phyloP scores from a whole-genome alignment of 2,888 invertebrate genomes.

The Sphecodes monilicornis region DNA sequence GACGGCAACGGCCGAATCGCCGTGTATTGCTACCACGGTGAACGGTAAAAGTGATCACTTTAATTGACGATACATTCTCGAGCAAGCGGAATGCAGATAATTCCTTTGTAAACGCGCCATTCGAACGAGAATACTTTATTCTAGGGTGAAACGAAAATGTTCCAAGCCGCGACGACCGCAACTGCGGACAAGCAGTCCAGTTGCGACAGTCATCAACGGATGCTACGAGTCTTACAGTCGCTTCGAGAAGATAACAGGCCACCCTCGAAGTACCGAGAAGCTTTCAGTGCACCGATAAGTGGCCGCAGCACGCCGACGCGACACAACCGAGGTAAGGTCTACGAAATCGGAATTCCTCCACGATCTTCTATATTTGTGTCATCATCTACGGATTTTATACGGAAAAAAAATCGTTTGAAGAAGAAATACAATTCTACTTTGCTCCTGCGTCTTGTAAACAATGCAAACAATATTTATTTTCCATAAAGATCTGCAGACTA shows the following conservation, averaged over 20 bases:
- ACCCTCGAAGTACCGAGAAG: conserved; percentile 65
- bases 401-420: no score
- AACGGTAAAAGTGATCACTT: background rate
- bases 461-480: no score
- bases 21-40: background rate
- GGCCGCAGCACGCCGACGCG: conserved; percentile 27
- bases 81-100: background rate
- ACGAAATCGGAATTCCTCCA: background rate
- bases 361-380: background rate
- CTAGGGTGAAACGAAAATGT: background rate
- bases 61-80: background rate
- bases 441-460: no score
- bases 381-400: no score
- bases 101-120: background rate
- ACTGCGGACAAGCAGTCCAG: background rate
- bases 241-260: conserved; percentile 60
- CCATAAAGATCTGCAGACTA: no score
- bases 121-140: background rate
- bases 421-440: no score
- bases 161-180: background rate
- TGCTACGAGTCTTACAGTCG: conserved; percentile 40
- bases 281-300: conserved; percentile 62
- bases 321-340: background rate
- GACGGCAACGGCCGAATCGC: background rate
- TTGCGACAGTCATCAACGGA: conserved; percentile 23